A percentile compares a stretch with the other conserved stretches of the same genome.
phyloP scores from a whole-genome alignment of 2,113 vertebrate species.

The Emydura subglobosa region DNA sequence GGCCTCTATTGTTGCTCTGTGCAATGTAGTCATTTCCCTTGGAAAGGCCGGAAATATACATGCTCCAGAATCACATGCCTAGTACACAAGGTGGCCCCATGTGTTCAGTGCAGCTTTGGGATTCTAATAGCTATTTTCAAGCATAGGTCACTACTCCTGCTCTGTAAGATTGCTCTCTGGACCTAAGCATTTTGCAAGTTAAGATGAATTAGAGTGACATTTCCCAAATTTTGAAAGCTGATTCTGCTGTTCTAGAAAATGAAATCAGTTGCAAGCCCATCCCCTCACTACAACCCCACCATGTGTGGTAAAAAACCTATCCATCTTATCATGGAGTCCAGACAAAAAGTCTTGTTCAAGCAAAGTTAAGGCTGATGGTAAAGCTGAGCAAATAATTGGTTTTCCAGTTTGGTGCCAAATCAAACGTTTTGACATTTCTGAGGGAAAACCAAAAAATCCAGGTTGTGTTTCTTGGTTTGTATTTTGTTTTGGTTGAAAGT shows the following conservation, averaged over 20 bases:
- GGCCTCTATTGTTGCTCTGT: neutral
- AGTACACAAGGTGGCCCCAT: neutral
- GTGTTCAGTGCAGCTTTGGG: neutral
- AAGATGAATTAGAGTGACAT: neutral
- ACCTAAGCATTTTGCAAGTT: neutral
- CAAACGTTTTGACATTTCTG: too few species aligned
- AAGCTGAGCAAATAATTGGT: too few species aligned
- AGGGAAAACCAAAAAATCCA: too few species aligned
- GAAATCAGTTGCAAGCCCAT: neutral
- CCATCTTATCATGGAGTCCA: slow-evolving; percentile 2
- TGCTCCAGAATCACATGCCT: neutral
- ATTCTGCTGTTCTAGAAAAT: slow-evolving; percentile 8
- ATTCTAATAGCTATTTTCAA: neutral
- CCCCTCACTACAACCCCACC: neutral
- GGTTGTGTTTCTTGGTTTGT: too few species aligned
- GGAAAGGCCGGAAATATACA: neutral
- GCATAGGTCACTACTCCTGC: neutral
- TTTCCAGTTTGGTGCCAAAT: too few species aligned
- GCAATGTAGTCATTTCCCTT: neutral
- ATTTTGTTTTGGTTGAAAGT: too few species aligned
- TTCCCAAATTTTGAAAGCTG: neutral
- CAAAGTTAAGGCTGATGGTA: neutral
- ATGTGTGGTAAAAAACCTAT: neutral
- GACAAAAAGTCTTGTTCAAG: neutral
- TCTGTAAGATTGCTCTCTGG: neutral